Evolutionary conservation across 2,888 invertebrate species (phyloP).

Genomic region (Erannis defoliaria): DNA sequence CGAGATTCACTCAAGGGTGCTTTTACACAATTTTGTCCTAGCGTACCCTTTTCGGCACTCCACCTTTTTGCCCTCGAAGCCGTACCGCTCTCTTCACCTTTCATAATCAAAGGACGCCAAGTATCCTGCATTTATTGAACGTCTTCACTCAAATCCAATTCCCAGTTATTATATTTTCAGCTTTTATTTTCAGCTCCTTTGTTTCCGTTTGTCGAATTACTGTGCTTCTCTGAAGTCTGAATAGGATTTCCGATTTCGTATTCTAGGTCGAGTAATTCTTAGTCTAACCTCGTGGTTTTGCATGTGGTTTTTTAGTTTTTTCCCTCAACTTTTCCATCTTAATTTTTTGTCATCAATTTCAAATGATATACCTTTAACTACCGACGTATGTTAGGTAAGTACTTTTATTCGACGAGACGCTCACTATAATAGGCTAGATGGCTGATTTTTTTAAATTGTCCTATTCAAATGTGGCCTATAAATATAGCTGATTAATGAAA

Average conservation of each 20-base stretch:
- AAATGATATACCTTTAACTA: too few relatives aligned
- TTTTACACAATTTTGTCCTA: slow-evolving; percentile 73
- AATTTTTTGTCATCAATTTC: too few relatives aligned
- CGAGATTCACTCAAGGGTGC: slow-evolving; percentile 68
- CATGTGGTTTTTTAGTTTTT: neutral
- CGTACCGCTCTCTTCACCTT: slow-evolving; percentile 73
- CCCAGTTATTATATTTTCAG: slow-evolving; percentile 46
- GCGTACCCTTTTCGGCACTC: slow-evolving; percentile 68
- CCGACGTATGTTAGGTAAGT: too few relatives aligned
- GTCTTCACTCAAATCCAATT: slow-evolving; percentile 59
- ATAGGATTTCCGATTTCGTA: slow-evolving; percentile 3
- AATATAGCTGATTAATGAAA: too few relatives aligned
- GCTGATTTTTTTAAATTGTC: too few relatives aligned
- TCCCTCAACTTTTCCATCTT: too few relatives aligned
- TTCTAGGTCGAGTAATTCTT: neutral
- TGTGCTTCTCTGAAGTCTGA: slow-evolving; percentile 18
- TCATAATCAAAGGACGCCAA: slow-evolving; percentile 76
- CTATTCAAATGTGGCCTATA: too few relatives aligned
- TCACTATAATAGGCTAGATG: too few relatives aligned
- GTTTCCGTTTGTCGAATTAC: slow-evolving; percentile 21
- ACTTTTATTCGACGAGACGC: too few relatives aligned
- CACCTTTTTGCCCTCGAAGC: slow-evolving; percentile 64
- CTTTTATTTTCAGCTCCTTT: slow-evolving; percentile 28
- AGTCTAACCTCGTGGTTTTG: neutral
- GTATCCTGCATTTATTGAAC: slow-evolving; percentile 69